Percentiles rank a stretch among this genome's conserved stretches.
Conservation (phyloP, 2,888 invertebrate genomes). For the Ochlodes sylvanus region DNA sequence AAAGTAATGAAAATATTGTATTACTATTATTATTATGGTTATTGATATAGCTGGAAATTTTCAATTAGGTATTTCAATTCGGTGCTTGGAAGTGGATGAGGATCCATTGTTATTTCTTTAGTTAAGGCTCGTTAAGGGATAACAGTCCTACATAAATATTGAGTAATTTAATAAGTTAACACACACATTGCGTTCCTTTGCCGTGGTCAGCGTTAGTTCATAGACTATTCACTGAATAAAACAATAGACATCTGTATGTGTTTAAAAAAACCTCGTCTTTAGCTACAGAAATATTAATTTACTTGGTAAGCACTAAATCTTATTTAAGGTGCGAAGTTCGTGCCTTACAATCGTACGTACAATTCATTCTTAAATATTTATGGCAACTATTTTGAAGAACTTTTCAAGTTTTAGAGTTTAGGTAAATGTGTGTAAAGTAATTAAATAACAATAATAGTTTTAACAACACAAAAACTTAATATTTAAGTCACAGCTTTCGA, state of each 20-base stretch:
- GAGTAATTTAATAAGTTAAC: too few species aligned
- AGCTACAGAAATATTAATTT: background rate
- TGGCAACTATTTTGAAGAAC: background rate
- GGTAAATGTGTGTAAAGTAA: background rate
- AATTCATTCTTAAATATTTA: conserved; percentile 4
- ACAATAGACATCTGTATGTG: background rate
- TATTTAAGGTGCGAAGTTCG: background rate
- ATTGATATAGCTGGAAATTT: too few species aligned
- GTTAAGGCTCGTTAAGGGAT: too few species aligned
- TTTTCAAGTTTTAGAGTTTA: background rate
- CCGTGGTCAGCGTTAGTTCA: too few species aligned
- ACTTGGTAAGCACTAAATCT: background rate
- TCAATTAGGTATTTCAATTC: too few species aligned
- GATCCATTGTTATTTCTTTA: too few species aligned
- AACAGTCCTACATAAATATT: too few species aligned
- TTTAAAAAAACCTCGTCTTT: background rate
- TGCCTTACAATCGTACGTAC: background rate
- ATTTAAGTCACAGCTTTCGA: conserved; percentile 7
- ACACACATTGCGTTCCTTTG: too few species aligned
- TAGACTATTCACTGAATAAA: too few species aligned
- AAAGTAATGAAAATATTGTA: too few species aligned
- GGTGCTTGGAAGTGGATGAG: too few species aligned
- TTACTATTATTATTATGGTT: too few species aligned
- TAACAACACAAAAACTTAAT: background rate
- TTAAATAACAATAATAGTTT: conserved; percentile 5